Conservation (phyloP, 2,888 invertebrate species). For the Hybos culiciformis region DNA sequence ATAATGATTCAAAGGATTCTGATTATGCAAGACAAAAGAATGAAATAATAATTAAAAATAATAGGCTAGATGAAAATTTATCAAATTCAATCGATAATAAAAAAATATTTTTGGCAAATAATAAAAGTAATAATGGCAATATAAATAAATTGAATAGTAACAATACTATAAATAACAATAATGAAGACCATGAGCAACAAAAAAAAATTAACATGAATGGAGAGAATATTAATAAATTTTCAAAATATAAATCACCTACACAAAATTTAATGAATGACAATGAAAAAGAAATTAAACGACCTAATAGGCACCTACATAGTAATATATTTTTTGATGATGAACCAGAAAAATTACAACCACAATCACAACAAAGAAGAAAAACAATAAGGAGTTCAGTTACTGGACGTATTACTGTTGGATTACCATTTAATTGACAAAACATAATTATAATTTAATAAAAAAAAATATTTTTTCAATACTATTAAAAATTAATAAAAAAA, state of each 20-base stretch:
- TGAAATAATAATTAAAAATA: neutral
- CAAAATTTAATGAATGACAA: neutral
- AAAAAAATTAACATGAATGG: no score
- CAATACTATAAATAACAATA: neutral
- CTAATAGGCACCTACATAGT: neutral
- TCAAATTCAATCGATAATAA: neutral
- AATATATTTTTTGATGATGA: neutral
- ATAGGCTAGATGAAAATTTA: neutral
- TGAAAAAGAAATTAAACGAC: no score
- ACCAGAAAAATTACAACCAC: neutral
- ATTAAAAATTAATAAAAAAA: no score
- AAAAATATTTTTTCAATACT: no score
- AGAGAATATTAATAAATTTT: neutral
- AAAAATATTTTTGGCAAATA: neutral
- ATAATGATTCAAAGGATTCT: neutral
- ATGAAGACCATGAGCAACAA: neutral
- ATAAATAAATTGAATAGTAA: neutral
- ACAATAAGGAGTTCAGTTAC: constrained; percentile 26
- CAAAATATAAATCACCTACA: neutral
- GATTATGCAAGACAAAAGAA: neutral
- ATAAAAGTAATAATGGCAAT: neutral
- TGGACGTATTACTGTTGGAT: constrained; percentile 30
- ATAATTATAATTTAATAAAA: no score
- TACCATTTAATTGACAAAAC: no score
- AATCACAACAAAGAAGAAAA: constrained; percentile 13